Evolutionary conservation across 2,888 invertebrate species (phyloP).

Genomic region (Catocala nupta): DNA sequence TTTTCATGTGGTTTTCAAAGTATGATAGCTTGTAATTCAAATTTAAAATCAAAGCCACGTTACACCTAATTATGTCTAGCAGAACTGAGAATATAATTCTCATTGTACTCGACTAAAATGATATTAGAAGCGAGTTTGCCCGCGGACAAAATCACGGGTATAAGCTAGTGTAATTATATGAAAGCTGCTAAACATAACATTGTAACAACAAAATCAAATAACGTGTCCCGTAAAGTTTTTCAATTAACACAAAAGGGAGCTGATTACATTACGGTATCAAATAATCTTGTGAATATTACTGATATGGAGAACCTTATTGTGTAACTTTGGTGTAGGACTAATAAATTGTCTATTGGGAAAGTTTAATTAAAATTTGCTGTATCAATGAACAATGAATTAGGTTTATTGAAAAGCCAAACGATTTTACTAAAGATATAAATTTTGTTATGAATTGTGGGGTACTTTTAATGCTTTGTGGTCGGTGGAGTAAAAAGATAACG

Average conservation of each 20-base stretch:
- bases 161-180: neutral
- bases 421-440: neutral
- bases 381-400: constrained; percentile 1
- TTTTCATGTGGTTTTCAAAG: too few species aligned
- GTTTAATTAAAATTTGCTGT: constrained; percentile 9
- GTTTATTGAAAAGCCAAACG: constrained; percentile 1
- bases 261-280: constrained; percentile 13
- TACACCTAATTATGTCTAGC: too few species aligned
- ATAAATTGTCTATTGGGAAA: constrained; percentile 2
- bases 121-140: too few species aligned
- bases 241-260: constrained; percentile 12
- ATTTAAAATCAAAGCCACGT: too few species aligned
- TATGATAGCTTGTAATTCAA: too few species aligned
- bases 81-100: too few species aligned
- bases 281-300: constrained; percentile 2
- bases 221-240: constrained; percentile 9
- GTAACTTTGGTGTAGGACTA: neutral
- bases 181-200: neutral
- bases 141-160: too few species aligned
- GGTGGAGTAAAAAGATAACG: too few species aligned
- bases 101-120: too few species aligned
- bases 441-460: too few species aligned
- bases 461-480: too few species aligned
- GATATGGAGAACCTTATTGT: neutral
- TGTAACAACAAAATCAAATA: constrained; percentile 3